These are phyloP conservation scores for Hymenochirus boettgeri DNA, from an alignment of 2,113 vertebrate species.

Conservation along the genomic window DNA sequence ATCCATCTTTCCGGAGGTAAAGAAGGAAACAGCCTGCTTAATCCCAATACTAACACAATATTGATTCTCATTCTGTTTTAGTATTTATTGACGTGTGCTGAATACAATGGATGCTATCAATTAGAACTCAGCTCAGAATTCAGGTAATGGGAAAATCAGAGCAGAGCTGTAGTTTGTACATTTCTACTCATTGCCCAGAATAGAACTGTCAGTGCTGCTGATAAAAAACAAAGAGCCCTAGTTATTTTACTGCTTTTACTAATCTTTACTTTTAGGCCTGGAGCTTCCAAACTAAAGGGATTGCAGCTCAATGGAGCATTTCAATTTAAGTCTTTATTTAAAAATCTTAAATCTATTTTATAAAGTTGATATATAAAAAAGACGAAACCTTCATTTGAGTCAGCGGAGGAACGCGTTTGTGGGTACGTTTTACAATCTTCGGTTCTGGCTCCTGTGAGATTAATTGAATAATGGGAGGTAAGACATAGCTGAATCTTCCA, in stretches of 20 bases:
- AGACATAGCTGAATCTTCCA: too few species aligned
- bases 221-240: conserved; percentile 57
- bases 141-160: conserved; percentile 51
- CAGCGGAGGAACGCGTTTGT: not conserved
- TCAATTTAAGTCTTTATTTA: not conserved
- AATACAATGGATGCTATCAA: conserved; percentile 68
- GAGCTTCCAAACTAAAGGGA: conserved; percentile 16
- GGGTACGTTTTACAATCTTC: not conserved
- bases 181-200: conserved; percentile 66
- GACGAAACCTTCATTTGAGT: not conserved
- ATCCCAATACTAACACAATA: conserved; percentile 74
- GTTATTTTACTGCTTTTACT: conserved; percentile 67
- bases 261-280: conserved; percentile 37
- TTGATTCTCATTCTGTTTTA: conserved; percentile 70
- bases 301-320: conserved; percentile 18
- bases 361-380: too few species aligned
- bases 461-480: too few species aligned
- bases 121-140: conserved; percentile 50
- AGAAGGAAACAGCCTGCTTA: conserved; percentile 63
- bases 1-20: conserved; percentile 56
- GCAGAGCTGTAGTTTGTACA: conserved; percentile 63
- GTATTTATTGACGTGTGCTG: conserved; percentile 71
- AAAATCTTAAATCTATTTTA: too few species aligned
- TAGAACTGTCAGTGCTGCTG: conserved; percentile 57
- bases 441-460: too few species aligned